Base-by-base conservation (phyloP, 1,140 invertebrate genomes). In the Ladona fulva region DNA sequence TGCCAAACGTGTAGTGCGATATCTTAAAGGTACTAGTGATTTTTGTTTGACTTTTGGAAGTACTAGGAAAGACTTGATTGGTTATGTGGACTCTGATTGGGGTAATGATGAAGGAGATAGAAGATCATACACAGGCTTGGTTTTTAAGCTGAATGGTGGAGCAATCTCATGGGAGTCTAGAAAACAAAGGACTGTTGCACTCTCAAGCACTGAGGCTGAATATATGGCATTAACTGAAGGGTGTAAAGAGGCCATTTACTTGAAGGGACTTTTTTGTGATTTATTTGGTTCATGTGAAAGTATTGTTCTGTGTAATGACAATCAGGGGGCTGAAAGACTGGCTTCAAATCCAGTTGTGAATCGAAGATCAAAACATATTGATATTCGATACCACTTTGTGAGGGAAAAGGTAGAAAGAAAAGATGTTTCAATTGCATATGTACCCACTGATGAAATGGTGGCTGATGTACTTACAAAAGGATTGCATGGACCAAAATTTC, bases 131-230 rank as follows among this genome's bases (percentile, higher is more conserved):
- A 84, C 82, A n/a, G 84, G 86, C 1, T 84, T 82, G 79, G 76
- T 84, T 0, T 83, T 84, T 78, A 25, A 80, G 6, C 66, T 84
- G 10, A 79, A 42, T 74, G 79, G 85, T 76, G n/a, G 83, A 25
- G 83, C 86, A 76, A 85, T 88, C 77, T 85, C 84, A n/a, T 89
- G 86, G 80, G 85, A 86, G 81, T 85, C 86, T 80, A 86, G 83
- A 42, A 87, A 85, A 80, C 88, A 89, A 77, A 83, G 81, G 52
- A 85, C 85, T 7, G 84, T 86, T 29, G 86, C 86, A 10, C 79
- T 86, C n/a, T n/a, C n/a, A n/a, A n/a, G n/a, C n/a, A n/a, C n/a
- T n/a, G 74, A n/a, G n/a, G n/a, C n/a, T n/a, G n/a, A n/a, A n/a
- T n/a, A n/a, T n/a, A n/a, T n/a, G n/a, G n/a, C n/a, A n/a, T n/a